Percentiles rank a stretch among this genome's conserved stretches.
Evolutionary conservation across 1,140 invertebrate genomes (phyloP).

Genomic region (Campoletis sonorensis): DNA sequence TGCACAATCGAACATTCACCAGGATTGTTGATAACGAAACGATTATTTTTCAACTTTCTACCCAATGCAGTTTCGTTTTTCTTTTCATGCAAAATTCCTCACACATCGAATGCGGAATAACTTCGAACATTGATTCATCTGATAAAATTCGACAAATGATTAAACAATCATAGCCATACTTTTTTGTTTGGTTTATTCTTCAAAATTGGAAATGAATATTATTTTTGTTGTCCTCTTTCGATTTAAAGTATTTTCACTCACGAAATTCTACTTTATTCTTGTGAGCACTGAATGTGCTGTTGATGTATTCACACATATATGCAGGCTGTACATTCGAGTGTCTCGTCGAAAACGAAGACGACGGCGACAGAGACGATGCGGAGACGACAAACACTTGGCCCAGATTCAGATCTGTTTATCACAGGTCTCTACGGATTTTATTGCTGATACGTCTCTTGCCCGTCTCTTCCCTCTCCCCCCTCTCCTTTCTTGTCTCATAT

Average conservation of each 20-base stretch:
- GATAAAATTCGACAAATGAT: too few relatives aligned
- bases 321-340: neutral
- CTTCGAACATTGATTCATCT: too few relatives aligned
- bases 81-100: too few relatives aligned
- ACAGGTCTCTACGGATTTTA: conserved; percentile 60
- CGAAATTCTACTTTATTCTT: conserved; percentile 5
- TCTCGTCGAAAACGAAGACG: conserved; percentile 30
- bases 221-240: neutral
- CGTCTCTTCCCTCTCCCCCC: neutral
- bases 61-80: too few relatives aligned
- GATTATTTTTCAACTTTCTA: neutral
- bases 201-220: neutral
- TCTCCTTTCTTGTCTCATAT: neutral
- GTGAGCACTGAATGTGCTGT: neutral
- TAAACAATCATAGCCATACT: too few relatives aligned
- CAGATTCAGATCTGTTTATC: conserved; percentile 64
- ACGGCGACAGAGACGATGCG: conserved; percentile 51
- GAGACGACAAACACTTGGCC: conserved; percentile 65
- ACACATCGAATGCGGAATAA: too few relatives aligned
- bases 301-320: neutral
- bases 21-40: too few relatives aligned
- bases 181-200: too few relatives aligned
- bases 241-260: neutral
- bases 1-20: too few relatives aligned
- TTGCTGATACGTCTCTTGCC: conserved; percentile 61